Evolutionary conservation across 2,113 vertebrate genomes (phyloP), one percentile per base, ranked within the genome.

Genomic region (Paradisaea rubra): DNA sequence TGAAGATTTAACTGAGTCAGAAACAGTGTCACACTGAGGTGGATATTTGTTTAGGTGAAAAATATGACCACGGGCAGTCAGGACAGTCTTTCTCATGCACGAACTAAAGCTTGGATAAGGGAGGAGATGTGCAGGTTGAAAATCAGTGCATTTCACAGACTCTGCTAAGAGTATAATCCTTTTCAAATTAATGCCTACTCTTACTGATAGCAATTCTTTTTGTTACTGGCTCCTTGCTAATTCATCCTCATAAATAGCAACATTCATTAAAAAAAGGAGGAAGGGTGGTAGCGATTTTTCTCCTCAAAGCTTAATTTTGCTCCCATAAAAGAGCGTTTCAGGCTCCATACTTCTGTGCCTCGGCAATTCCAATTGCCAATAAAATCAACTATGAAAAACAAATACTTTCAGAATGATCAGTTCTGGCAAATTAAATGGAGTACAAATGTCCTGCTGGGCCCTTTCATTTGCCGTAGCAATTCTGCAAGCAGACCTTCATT

Each of bases 401-500:
- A 73, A 52, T 73, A 37, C 27, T 69, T 93, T n/a, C 23, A 59
- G 68, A 91, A 66, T 66, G 5, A 89, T 94, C 54, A 54, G 27
- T 78, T 93, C 76, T 88, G 79, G 68, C 60, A 77, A 86, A 70
- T 91, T 86, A 68, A 85, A 4, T 1, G 6, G 57, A 91, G 80
- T 54, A 72, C 71, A 59, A 56, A 77, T 54, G 71, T 88, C 35
- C 45, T 94, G 59, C 54, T 77, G 79, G 45, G 68, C 68, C 47
- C 28, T 87, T 95, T 66, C 14, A 15, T 81, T 92, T 59, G 27
- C 45, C 0, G 0, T 15, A 37, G 71, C 13, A 27, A n/a, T 89
- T 64, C 81, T 92, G 82, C 76, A 88, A 70, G 60, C 83, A 78
- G 64, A 71, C 61, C 52, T 83, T 89, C 78, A 19, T 86, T 49